Evolutionary conservation across 2,888 invertebrate species (phyloP), one percentile per base, ranked within the genome.

Genomic region (Trichopoda pennipes): DNA sequence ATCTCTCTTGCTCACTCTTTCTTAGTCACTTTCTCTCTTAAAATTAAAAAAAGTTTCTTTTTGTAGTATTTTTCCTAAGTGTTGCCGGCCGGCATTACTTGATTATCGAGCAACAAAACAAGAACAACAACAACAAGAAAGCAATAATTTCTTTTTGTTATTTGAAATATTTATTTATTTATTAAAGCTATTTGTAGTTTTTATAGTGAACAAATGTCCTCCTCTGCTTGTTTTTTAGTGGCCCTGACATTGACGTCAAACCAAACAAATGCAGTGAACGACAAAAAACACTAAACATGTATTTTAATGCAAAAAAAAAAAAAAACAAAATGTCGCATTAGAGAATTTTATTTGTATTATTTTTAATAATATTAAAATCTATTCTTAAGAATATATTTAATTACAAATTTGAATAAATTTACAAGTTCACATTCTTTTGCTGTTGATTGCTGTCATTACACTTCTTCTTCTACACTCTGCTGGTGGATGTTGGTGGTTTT

Each of bases 201-300:
- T 35, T 35, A 35, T 23, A 47, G 47, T 60, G 51, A 56, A 68
- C 23, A 58, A 10, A n/a, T 60, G 55, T 44, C 35, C 53, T 53
- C 47, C 38, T 63, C 38, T 55, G 68, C 73, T 68, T 28, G 6
- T 47, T 55, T 7, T 21, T n/a, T 55, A 35, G 4, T 63, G 70
- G 55, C 78, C 78, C 63, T 81, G 77, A 78, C 79, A 79, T 82
- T 82, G 82, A 82, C 82, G 82, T 82, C 82, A 82, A 82, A 60
- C 73, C 60, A 51, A 61, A 63, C 32, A 47, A 63, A 38, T 56
- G 63, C 76, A 35, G 51, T 42, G 7, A 49, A 17, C 12, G 17
- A 23, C 28, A 47, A 47, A 2, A 28, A 21, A 51, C 16, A 63
- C 63, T 35, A 49, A 38, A 55, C 17, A 42, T 55, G n/a, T 6